Base-by-base conservation (phyloP, 2,797 vertebrate genomes). In the Anabas testudineus region DNA sequence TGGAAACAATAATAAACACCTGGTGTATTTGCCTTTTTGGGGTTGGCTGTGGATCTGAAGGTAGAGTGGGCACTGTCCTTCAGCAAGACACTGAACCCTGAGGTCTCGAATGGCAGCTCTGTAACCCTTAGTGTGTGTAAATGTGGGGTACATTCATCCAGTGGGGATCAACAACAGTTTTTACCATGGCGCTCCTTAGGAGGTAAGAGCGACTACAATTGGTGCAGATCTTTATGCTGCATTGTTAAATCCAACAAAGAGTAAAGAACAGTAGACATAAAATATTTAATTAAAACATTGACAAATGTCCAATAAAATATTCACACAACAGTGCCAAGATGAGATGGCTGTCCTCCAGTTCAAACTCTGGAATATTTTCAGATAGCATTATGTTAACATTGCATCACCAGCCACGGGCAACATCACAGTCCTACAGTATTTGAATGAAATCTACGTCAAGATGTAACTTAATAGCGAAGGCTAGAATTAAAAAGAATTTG, bases 341-440 rank as follows among this genome's bases (percentile, higher is more conserved):
- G 15, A 36, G 28, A 43, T 60, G 55, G 28, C 54, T 48, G 18
- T 14, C 19, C n/a, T 59, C 34, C 34, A 64, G 36, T 47, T 34
- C 14, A 59, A 34, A 43, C 36, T 48, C 36, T 24, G 18, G 8
- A 42, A 64, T 12, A 41, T 24, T 12, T 54, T 54, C 28, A 65
- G 48, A 51, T 28, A 76, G 14, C 16, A 7, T 57, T 10, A 59
- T 19, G 14, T 4, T 32, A n/a, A 32, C 36, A 42, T 16, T 53
- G 13, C 21, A 14, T 68, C 6, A 46, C 1, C 16, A 48, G 19
- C 22, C n/a, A 51, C 36, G 45, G 46, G 47, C 16, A 16, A 22
- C n/a, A 22, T 58, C 45, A 43, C 13, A 58, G n/a, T 22, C 26
- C 10, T 22, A n/a, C 5, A n/a, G 18, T 2, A 14, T 47, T 42